Base-by-base conservation (phyloP, 1,140 invertebrate species). In the Neomicropteryx cornuta region DNA sequence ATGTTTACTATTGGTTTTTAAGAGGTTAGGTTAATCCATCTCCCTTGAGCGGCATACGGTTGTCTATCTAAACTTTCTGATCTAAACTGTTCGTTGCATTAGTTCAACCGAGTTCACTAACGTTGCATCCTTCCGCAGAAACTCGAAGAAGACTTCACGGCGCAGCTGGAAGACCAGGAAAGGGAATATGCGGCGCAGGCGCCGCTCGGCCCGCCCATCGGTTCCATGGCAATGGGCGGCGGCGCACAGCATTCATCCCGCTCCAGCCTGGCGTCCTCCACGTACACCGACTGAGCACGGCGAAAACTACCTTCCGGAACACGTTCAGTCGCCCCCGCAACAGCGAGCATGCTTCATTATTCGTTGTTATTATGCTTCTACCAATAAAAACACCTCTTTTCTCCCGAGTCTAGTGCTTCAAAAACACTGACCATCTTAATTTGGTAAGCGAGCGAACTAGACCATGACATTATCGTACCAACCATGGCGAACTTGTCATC, bases 101-200 rank as follows among this genome's bases (percentile, higher is more conserved):
- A 27, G 23, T 27, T 8, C 23, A 8, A 13, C 23, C 23, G 13
- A 27, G 13, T 8, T 8, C 8, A 27, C 8, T 27, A 8, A 8
- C 23, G 8, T 39, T 20, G 41, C 19, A 39, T 32, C 21, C 36
- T 6, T 29, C 45, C 46, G 3, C 54, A 81, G 78, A 71, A 66
- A 47, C 53, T 81, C 42, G 79, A 82, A 50, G 76, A 80, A 43
- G 76, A 81, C 46, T 81, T 82, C 54, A 57, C 67, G 20, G 56
- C 62, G 16, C 76, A 81, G 49, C 50, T 75, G 24, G 75, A 76
- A 37, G 77, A 80, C 45, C 79, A 81, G 49, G 76, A 80, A 35
- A 53, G 60, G 32, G 47, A 59, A 19, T 55, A 61, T 33, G 60
- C 56, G 1, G 58, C 53, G 38, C 51, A 53, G 6, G 44, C 58